Evolutionary conservation across 2,113 vertebrate species (phyloP).

Genomic region (human (Homo sapiens)): GRCh38 chr21:44120001-44120500

Average conservation of each 20-base stretch:
- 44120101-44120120: too few species aligned
- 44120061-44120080: too few species aligned
- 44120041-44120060: too few species aligned
- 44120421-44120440: constrained; percentile 92
- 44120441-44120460: constrained; percentile 95
- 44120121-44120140: too few species aligned
- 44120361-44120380: constrained; percentile 94
- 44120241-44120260: too few species aligned
- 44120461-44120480: constrained; percentile 96
- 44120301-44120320: neutral
- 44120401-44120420: constrained; percentile 90
- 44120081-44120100: too few species aligned
- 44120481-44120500: constrained; percentile 97
- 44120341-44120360: constrained; percentile 96
- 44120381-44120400: constrained; percentile 98
- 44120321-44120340: accelerated
- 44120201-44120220: too few species aligned
- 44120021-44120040: neutral
- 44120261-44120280: too few species aligned
- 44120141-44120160: too few species aligned
- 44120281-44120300: neutral
- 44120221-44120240: too few species aligned
- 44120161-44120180: too few species aligned
- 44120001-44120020: neutral
- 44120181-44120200: too few species aligned